Evolutionary conservation across 2,888 invertebrate species (phyloP).

Genomic region (Eupithecia dodoneata): DNA sequence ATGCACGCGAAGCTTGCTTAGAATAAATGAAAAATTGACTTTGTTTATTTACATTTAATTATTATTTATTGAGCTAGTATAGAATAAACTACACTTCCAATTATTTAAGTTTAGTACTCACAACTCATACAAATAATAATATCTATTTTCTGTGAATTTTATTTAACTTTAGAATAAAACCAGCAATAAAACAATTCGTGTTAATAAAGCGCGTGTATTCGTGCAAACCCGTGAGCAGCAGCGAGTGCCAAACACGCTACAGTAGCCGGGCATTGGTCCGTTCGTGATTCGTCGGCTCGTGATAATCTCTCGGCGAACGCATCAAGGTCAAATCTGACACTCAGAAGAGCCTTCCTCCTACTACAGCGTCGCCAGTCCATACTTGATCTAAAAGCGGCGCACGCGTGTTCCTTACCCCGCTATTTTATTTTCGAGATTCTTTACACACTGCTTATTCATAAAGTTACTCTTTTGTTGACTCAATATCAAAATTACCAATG

Average conservation of each 20-base stretch:
- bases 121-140: too few species aligned
- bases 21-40: background rate
- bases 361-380: conserved; percentile 47
- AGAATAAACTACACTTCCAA: too few species aligned
- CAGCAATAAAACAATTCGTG: too few species aligned
- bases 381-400: conserved; percentile 40
- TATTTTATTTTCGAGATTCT: conserved; percentile 36
- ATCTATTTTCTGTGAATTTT: too few species aligned
- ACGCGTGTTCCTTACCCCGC: conserved; percentile 54
- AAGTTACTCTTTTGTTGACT: background rate
- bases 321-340: conserved; percentile 75
- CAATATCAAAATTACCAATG: conserved; percentile 12
- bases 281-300: conserved; percentile 49
- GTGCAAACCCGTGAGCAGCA: background rate
- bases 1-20: background rate
- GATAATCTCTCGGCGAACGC: conserved; percentile 55
- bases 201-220: background rate
- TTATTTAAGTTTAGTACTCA: too few species aligned
- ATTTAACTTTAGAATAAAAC: too few species aligned
- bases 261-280: conserved; percentile 41
- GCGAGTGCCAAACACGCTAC: background rate
- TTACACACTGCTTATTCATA: background rate
- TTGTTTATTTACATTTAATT: background rate
- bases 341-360: conserved; percentile 61
- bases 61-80: too few species aligned